phyloP scores from a whole-genome alignment of 2,888 invertebrate genomes.

The Biston stratarius region DNA sequence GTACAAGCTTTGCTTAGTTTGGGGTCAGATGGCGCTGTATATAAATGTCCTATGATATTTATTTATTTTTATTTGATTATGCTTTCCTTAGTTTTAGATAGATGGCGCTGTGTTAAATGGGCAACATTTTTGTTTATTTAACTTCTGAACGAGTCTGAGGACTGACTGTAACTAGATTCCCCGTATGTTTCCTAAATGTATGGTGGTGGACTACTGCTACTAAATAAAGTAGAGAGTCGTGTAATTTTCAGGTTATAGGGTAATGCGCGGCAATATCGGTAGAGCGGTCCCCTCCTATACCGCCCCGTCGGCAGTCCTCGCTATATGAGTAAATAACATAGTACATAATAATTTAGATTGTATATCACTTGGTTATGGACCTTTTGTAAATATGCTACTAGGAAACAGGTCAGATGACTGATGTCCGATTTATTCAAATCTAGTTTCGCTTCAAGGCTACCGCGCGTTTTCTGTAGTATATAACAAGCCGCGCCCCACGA shows the following conservation, averaged over 20 bases:
- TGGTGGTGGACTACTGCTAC: constrained; percentile 18
- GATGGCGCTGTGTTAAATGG: too few relatives aligned
- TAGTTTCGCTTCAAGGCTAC: too few relatives aligned
- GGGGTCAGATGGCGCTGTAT: too few relatives aligned
- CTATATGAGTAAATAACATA: constrained; percentile 28
- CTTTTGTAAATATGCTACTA: constrained; percentile 13
- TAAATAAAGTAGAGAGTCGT: constrained; percentile 21
- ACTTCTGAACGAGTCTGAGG: not conserved
- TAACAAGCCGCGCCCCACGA: too few relatives aligned
- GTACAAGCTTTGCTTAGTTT: too few relatives aligned
- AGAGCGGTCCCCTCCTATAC: constrained; percentile 14
- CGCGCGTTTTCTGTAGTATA: too few relatives aligned
- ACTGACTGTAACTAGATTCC: not conserved
- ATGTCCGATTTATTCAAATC: too few relatives aligned
- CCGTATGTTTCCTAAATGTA: not conserved
- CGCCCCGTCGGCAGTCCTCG: constrained; percentile 15
- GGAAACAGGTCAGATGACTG: not conserved
- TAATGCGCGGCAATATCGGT: constrained; percentile 20
- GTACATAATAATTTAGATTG: not conserved
- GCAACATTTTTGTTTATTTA: too few relatives aligned
- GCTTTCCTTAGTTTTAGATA: too few relatives aligned
- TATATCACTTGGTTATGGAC: constrained; percentile 11
- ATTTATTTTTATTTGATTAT: too few relatives aligned
- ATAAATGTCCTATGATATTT: too few relatives aligned
- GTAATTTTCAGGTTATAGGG: constrained; percentile 31